Percentiles rank a stretch among this genome's conserved stretches.
phyloP scores from a whole-genome alignment of 2,888 invertebrate genomes.

The Melipona bicolor region DNA sequence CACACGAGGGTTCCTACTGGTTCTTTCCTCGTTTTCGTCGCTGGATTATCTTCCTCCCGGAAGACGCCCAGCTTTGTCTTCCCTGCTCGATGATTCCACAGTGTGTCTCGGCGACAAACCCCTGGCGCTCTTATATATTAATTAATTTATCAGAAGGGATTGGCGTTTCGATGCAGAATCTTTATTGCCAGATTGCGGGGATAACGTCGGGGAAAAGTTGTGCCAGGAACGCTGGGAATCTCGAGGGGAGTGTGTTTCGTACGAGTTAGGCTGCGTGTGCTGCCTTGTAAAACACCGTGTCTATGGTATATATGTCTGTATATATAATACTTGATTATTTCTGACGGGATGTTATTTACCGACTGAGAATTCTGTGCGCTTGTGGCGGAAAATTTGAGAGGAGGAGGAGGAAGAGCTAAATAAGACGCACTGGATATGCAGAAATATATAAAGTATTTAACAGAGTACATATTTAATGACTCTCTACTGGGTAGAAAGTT shows the following conservation, averaged over 20 bases:
- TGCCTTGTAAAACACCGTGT: background rate
- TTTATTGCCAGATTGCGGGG: background rate
- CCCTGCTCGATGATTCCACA: slow-evolving; percentile 38
- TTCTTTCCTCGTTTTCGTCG: slow-evolving; percentile 38
- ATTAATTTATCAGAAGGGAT: slow-evolving; percentile 44
- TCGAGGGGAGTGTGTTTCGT: background rate
- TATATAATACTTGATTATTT: background rate
- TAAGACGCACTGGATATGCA: no score
- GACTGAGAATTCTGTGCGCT: no score
- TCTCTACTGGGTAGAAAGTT: no score
- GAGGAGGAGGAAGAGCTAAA: no score
- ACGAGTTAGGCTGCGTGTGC: background rate
- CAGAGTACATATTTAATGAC: no score
- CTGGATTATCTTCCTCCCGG: slow-evolving; percentile 36
- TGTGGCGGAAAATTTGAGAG: no score
- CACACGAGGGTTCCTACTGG: slow-evolving; percentile 24
- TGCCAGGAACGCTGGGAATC: background rate
- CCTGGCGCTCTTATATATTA: slow-evolving; percentile 33
- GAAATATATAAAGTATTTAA: no score
- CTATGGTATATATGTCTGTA: background rate
- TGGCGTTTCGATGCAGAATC: slow-evolving; percentile 13
- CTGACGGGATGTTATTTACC: background rate
- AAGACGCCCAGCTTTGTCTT: slow-evolving; percentile 23
- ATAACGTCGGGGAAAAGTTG: background rate
- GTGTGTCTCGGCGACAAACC: slow-evolving; percentile 3